These are phyloP conservation scores for Bovichtus variegatus DNA, from an alignment of 2,797 vertebrate species.

Conservation along the genomic window DNA sequence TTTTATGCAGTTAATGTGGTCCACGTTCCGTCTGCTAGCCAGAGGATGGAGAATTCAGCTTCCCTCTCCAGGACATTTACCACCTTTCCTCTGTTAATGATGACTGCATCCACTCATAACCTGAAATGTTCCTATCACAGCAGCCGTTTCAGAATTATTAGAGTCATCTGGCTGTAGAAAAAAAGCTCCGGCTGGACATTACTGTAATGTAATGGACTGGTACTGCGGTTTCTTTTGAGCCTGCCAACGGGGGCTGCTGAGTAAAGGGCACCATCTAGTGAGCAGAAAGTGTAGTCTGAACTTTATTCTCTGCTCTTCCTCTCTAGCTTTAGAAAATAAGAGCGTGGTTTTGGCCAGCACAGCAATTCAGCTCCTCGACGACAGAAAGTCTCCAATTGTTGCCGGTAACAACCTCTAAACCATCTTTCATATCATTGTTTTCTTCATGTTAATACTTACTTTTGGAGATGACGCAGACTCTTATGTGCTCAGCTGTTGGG, in stretches of 20 bases:
- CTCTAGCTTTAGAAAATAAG: slow-evolving; percentile 91
- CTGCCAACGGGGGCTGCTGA: slow-evolving; percentile 3
- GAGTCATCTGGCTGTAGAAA: slow-evolving; percentile 37
- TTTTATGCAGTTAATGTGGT: slow-evolving; percentile 51
- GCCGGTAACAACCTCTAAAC: slow-evolving; percentile 87
- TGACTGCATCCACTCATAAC: slow-evolving; percentile 46
- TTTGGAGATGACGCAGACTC: neutral
- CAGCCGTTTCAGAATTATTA: slow-evolving; percentile 42
- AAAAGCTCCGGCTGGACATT: slow-evolving; percentile 44
- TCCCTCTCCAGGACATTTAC: slow-evolving; percentile 54
- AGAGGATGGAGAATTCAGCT: slow-evolving; percentile 32
- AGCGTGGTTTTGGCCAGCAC: slow-evolving; percentile 98
- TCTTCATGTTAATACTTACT: neutral
- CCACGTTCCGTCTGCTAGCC: slow-evolving; percentile 16
- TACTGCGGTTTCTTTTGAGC: slow-evolving; percentile 18
- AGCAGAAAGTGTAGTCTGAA: slow-evolving; percentile 20
- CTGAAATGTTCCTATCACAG: slow-evolving; percentile 52
- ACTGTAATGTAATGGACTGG: slow-evolving; percentile 43
- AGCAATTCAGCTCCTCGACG: slow-evolving; percentile 95
- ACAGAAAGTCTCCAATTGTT: slow-evolving; percentile 96
- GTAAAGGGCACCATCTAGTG: slow-evolving; percentile 74
- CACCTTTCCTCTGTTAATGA: slow-evolving; percentile 47
- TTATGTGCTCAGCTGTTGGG: slow-evolving; percentile 89
- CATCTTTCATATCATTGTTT: neutral
- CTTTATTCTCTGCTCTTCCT: slow-evolving; percentile 23